Evolutionary conservation across 2,888 invertebrate genomes (phyloP), one percentile per base, ranked within the genome.

Genomic region (Folsomia manolachei): DNA sequence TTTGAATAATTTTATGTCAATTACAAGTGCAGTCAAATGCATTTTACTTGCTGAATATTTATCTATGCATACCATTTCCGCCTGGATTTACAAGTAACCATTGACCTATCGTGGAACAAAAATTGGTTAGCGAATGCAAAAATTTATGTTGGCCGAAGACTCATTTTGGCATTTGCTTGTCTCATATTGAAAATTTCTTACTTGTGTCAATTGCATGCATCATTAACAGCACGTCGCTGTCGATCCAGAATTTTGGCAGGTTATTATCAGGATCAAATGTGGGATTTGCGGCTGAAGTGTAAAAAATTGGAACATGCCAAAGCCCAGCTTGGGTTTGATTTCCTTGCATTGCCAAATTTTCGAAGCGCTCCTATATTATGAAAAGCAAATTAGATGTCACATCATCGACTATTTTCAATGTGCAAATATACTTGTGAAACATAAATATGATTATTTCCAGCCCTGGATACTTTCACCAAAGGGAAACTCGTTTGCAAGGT

Each of bases 401-500:
- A n/a, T n/a, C n/a, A n/a, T n/a, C n/a, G n/a, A n/a, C n/a, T n/a
- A n/a, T n/a, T n/a, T n/a, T n/a, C n/a, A n/a, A n/a, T n/a, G n/a
- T n/a, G n/a, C n/a, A n/a, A n/a, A n/a, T n/a, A 39, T 9, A 39
- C 39, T 27, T 74, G 74, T 7, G 69, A 56, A 21, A 71, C 39
- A 14, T 26, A 71, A 62, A 74, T 51, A 9, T 21, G n/a, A 19
- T 52, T 27, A 7, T 25, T 1, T 9, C 68, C 51, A 27, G 61
- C 27, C 14, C 52, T 14, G 23, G 62, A 51, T 4, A 74, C 69
- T 14, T 68, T 52, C 9, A 74, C 53, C 1, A 74, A 60, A 21
- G 74, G 74, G 26, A 61, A 71, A 1, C 74, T 61, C 0, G 69
- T 65, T 62, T 74, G 69, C 1, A 69, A 27, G 2, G 71, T 74